Base-by-base conservation (phyloP, 2,797 vertebrate species). In the Gallinago nigripennis region DNA sequence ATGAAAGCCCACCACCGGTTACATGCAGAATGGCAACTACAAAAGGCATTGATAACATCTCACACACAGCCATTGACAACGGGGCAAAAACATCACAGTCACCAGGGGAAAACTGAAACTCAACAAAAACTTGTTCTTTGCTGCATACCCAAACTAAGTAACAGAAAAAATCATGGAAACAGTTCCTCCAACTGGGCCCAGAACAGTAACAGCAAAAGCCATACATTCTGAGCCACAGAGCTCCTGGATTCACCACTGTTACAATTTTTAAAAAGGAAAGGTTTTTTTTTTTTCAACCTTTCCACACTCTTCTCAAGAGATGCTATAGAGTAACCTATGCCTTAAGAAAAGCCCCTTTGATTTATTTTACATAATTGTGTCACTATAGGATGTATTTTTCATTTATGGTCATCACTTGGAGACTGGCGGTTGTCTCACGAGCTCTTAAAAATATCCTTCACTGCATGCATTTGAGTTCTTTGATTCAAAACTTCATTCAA, bases 151-250 rank as follows among this genome's bases (percentile, higher is more conserved):
- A 95, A 92, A 92, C 48, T 20, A 23, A 82, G 35, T 25, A 79
- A 92, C 45, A 65, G 58, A 51, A 68, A 76, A 79, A 94, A 98
- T 98, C 98, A 68, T 97, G 98, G 98, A 92, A 94, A 97, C 94
- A 86, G 98, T 97, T 94, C 97, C 97, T 97, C 97, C 98, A 97
- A 97, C 92, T 94, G 97, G 90, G 93, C 92, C 88, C 78, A 97
- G 97, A 91, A 97, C 95, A 97, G 98, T 97, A 95, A 98, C 97
- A 88, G 98, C 97, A 96, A 98, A 98, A 51, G 92, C 97, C 98
- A 92, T 98, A 98, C 95, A 97, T 97, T 96, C 98, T 97, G 95
- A 98, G 98, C 97, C 96, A 98, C 87, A 98, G 98, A 95, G 97
- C 98, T 96, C 98, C 98, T 98, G 93, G 84, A 97, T 90, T 51